Evolutionary conservation across 2,113 vertebrate genomes (phyloP), one percentile per base, ranked within the genome.

Genomic region (Taurulus bubalis): DNA sequence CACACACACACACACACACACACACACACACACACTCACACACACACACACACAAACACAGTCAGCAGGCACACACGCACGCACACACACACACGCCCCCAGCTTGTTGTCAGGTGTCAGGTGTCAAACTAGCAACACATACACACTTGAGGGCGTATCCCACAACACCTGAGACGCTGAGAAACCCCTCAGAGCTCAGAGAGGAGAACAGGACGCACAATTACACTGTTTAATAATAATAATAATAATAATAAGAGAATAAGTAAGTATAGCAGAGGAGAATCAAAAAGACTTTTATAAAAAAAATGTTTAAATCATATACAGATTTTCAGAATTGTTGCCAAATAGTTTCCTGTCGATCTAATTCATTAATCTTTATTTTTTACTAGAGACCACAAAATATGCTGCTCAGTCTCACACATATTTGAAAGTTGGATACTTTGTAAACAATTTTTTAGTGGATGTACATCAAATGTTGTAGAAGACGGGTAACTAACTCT

Each of bases 131-230:
- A 74, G 59, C 16, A 45, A 69, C 53, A 70, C 47, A 75, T 40
- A 75, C 82, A 87, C 67, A 87, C 86, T 64, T 0, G 71, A 77
- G 62, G 67, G 73, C 66, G 76, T 84, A 81, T 85, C 76, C 18
- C 32, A 58, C 71, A 85, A 84, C 79, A 88, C 81, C 79, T 72
- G 84, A 80, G 80, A 71, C 26, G 72, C 87, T 77, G 80, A 83
- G 77, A 85, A 83, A 73, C 47, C 77, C 72, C 53, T 58, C 69
- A 64, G 79, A 65, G 75, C 80, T 76, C 36, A 28, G 38, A 66
- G 75, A 68, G 47, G 62, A 67, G 42, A 58, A 10, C 45, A 24
- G 22, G 49, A 30, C 32, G 1, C 2, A 58, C 28, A 16, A 62
- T 16, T 34, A 24, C 1, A 12, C 24, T 8, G 15, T 42, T 16